Conservation (phyloP, 2,888 invertebrate species). For the Hoplodrina ambigua region DNA sequence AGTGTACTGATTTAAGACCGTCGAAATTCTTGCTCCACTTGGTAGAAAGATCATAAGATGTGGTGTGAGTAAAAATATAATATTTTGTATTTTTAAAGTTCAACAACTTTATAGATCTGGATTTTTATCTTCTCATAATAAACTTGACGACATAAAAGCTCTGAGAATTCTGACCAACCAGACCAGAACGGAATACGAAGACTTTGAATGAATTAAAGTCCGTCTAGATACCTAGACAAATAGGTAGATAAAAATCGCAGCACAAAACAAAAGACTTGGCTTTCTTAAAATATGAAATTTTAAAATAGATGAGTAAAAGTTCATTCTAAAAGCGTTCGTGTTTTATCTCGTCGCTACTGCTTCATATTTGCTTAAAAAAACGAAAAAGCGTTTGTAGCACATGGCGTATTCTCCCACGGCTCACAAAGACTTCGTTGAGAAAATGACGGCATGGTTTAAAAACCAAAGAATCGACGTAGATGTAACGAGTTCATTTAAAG, state of each 20-base stretch:
- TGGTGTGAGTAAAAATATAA: background rate
- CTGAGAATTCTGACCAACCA: no score
- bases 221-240: background rate
- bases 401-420: slow-evolving; percentile 68
- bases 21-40: slow-evolving; percentile 15
- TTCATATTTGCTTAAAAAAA: slow-evolving; percentile 52
- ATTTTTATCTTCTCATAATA: background rate
- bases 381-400: slow-evolving; percentile 54
- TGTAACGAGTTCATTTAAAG: slow-evolving; percentile 12
- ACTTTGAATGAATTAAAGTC: background rate
- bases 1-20: slow-evolving; percentile 14
- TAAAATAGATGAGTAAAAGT: slow-evolving; percentile 33
- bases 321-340: slow-evolving; percentile 43
- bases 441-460: slow-evolving; percentile 59
- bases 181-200: background rate
- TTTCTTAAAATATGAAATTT: background rate
- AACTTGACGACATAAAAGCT: background rate
- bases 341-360: slow-evolving; percentile 42
- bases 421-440: slow-evolving; percentile 68
- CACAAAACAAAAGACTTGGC: background rate
- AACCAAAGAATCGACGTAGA: slow-evolving; percentile 57
- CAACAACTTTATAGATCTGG: background rate
- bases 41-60: slow-evolving; percentile 3
- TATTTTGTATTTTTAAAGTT: slow-evolving; percentile 5
- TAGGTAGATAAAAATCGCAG: background rate